phyloP scores from a whole-genome alignment of 1,140 invertebrate genomes.

The Drosophila oshimai region DNA sequence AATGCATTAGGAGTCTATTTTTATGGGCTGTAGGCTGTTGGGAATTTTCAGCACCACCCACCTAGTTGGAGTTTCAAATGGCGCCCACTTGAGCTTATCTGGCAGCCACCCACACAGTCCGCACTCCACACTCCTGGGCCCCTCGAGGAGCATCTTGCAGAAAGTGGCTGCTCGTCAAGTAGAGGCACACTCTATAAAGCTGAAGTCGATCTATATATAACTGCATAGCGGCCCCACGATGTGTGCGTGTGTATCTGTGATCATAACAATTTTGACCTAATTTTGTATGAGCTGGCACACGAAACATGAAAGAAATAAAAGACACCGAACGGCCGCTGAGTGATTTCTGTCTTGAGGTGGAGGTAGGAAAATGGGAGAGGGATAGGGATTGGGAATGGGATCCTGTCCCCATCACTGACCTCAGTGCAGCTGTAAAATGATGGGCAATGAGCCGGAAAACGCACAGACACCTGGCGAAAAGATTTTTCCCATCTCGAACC shows the following conservation, averaged over 20 bases:
- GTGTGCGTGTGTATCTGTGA: constrained; percentile 49
- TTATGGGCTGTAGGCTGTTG: constrained; percentile 5
- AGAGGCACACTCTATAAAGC: constrained; percentile 61
- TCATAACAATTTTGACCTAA: constrained; percentile 82
- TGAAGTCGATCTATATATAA: constrained; percentile 68
- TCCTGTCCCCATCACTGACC: constrained; percentile 64
- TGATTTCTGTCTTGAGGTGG: constrained; percentile 38
- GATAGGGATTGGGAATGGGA: neutral
- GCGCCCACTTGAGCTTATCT: constrained; percentile 64
- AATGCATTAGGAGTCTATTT: constrained; percentile 66
- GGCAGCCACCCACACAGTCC: constrained; percentile 5
- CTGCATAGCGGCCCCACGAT: constrained; percentile 53
- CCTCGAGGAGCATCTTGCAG: constrained; percentile 24
- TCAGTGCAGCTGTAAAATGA: constrained; percentile 65
- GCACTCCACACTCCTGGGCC: neutral
- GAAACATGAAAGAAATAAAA: constrained; percentile 57
- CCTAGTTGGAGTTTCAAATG: constrained; percentile 38
- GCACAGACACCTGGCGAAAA: constrained; percentile 6
- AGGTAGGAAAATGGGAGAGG: constrained; percentile 17
- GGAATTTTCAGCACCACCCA: constrained; percentile 44
- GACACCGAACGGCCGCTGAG: constrained; percentile 32
- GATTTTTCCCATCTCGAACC: neutral
- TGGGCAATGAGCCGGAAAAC: constrained; percentile 54
- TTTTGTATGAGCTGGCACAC: constrained; percentile 48
- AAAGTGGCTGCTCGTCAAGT: constrained; percentile 64